A percentile compares a stretch with the other conserved stretches of the same genome.
phyloP scores from a whole-genome alignment of 2,797 vertebrate genomes.

The Myoxocephalus aenaeus region DNA sequence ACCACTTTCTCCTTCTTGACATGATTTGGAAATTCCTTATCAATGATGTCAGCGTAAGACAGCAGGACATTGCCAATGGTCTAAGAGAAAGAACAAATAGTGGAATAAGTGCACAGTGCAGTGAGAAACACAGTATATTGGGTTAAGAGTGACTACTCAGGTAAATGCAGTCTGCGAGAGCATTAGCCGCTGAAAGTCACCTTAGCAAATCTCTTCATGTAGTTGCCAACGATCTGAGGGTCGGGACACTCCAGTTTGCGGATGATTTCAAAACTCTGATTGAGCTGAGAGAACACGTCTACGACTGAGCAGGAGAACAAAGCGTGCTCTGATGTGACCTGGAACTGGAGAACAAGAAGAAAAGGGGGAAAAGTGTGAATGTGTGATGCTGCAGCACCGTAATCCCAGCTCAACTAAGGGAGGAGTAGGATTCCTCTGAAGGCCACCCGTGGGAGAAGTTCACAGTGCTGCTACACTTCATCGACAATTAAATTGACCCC shows the following conservation, averaged over 20 bases:
- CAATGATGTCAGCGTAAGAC: conserved; percentile 95
- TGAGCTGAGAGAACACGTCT: conserved; percentile 98
- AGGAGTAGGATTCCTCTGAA: background rate
- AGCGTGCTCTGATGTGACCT: conserved; percentile 95
- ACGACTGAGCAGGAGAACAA: conserved; percentile 98
- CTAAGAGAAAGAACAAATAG: conserved; percentile 61
- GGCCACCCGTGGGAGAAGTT: conserved; percentile 8
- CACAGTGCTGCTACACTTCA: background rate
- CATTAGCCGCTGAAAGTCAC: conserved; percentile 71
- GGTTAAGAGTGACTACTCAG: background rate
- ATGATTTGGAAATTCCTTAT: conserved; percentile 94
- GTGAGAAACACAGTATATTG: background rate
- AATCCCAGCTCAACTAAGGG: background rate
- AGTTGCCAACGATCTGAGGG: conserved; percentile 96
- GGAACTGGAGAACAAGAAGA: conserved; percentile 86
- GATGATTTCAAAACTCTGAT: conserved; percentile 99
- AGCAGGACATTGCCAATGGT: conserved; percentile 97
- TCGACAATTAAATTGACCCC: conserved; percentile 11
- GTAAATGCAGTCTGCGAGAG: conserved; percentile 9
- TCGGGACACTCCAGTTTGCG: conserved; percentile 97
- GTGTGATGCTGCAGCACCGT: conserved; percentile 14
- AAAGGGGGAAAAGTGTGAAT: conserved; percentile 21
- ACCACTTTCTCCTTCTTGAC: conserved; percentile 98
- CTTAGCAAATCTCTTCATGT: conserved; percentile 98
- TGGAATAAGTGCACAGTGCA: background rate